phyloP scores from a whole-genome alignment of 1,140 invertebrate species.

The Glomeris maerens region DNA sequence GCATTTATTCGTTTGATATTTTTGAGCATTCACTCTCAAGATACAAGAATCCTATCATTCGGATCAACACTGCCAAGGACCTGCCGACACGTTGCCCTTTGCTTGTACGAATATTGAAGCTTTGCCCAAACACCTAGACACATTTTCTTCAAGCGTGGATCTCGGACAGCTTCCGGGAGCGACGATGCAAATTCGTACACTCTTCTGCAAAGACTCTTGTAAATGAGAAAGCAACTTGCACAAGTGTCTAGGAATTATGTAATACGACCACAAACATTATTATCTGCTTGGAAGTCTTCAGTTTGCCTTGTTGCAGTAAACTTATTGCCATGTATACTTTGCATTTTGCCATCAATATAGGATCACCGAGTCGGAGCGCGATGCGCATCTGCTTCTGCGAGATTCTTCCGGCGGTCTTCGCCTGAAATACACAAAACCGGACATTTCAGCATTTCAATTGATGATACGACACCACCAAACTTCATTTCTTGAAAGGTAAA shows the following conservation, averaged over 20 bases:
- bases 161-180: conserved; percentile 12
- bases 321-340: conserved; percentile 73
- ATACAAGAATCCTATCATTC: too few species aligned
- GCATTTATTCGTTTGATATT: too few species aligned
- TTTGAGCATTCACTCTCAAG: too few species aligned
- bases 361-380: conserved; percentile 63
- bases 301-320: conserved; percentile 59
- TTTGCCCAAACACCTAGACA: conserved; percentile 71
- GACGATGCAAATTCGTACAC: conserved; percentile 22
- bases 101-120: too few species aligned
- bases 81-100: too few species aligned
- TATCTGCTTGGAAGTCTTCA: conserved; percentile 46
- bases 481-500: not conserved
- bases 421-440: conserved; percentile 40
- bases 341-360: conserved; percentile 58
- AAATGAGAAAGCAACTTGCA: too few species aligned
- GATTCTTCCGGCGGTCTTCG: conserved; percentile 69
- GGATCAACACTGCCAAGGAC: too few species aligned
- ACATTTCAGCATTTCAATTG: conserved; percentile 1
- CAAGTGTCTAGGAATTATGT: not conserved
- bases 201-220: conserved; percentile 18
- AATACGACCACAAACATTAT: conserved; percentile 31
- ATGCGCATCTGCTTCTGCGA: conserved; percentile 65
- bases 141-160: conserved; percentile 39
- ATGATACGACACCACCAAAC: not conserved